These are phyloP conservation scores for Oreochromis tanganicae DNA, from an alignment of 2,113 vertebrate genomes.

Conservation along the genomic window DNA sequence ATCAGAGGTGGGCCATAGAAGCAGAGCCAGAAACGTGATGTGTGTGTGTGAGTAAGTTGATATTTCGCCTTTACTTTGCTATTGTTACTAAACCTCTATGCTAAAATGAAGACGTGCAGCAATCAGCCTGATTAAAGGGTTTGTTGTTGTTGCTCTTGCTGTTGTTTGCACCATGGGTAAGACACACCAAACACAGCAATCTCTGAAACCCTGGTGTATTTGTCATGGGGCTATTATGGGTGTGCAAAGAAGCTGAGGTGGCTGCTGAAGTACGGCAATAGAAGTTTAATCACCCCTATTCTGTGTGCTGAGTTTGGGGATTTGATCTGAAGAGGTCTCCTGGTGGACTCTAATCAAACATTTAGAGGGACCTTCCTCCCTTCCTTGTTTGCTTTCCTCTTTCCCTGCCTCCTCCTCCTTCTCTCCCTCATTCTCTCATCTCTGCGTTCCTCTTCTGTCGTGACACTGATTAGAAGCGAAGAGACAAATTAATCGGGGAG, in stretches of 20 bases:
- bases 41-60: background rate
- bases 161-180: background rate
- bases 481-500: slow-evolving; percentile 70
- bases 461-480: slow-evolving; percentile 74
- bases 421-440: background rate
- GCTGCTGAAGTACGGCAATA: background rate
- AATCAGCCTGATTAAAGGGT: background rate
- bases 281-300: background rate
- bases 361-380: background rate
- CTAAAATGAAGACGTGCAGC: background rate
- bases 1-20: background rate
- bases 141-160: background rate
- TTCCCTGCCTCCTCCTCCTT: background rate
- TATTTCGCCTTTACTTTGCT: background rate
- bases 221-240: background rate
- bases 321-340: slow-evolving; percentile 18
- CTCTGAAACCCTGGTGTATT: background rate
- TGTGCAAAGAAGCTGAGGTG: background rate
- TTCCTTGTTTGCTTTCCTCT: background rate
- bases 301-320: background rate
- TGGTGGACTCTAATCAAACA: slow-evolving; percentile 29
- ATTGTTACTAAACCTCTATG: background rate
- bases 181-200: background rate
- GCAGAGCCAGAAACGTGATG: background rate
- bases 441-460: slow-evolving; percentile 10